A percentile compares a stretch with the other conserved stretches of the same genome.
Conservation (phyloP, 2,797 vertebrate species). For the Leuciscus waleckii region DNA sequence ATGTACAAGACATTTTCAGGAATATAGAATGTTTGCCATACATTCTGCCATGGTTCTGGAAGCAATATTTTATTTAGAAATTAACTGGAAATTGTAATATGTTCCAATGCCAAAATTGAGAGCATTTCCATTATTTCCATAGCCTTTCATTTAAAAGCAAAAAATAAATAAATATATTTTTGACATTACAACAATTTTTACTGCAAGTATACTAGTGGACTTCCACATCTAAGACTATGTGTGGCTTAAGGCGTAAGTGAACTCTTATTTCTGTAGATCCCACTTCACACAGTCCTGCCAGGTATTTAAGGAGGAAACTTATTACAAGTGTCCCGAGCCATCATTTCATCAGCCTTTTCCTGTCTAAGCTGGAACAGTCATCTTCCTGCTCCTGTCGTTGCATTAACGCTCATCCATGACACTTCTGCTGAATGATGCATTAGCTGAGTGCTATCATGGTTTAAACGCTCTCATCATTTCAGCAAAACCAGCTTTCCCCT, state of each 20-base stretch:
- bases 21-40: too few species aligned
- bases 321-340: conserved; percentile 68
- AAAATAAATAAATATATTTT: neutral
- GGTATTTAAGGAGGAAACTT: conserved; percentile 61
- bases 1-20: neutral
- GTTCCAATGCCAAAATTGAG: neutral
- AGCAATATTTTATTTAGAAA: neutral
- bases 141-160: conserved; percentile 1
- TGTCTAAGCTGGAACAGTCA: conserved; percentile 65
- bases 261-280: conserved; percentile 40
- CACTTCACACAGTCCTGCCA: conserved; percentile 47
- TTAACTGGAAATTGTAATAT: neutral
- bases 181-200: neutral
- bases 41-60: neutral
- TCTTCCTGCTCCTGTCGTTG: conserved; percentile 66
- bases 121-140: neutral
- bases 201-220: neutral
- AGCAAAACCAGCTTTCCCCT: conserved; percentile 79
- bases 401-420: conserved; percentile 70
- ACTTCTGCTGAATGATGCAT: conserved; percentile 77
- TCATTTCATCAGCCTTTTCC: conserved; percentile 66
- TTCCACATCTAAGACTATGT: neutral
- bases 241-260: neutral
- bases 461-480: conserved; percentile 85
- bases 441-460: conserved; percentile 74